Evolutionary conservation across 2,888 invertebrate species (phyloP).

Genomic region (Himalopsyche kuldschensis): DNA sequence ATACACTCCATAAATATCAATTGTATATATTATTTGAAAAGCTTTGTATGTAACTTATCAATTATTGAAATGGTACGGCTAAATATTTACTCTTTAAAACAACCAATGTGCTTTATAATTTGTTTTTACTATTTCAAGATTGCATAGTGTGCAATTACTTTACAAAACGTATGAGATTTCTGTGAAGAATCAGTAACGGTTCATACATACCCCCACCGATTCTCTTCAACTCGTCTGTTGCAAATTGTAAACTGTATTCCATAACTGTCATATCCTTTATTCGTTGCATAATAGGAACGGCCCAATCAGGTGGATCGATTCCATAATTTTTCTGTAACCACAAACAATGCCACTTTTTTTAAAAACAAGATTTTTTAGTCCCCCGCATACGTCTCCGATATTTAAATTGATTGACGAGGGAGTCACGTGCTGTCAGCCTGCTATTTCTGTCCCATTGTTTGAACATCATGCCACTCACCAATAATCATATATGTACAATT

Average conservation of each 20-base stretch:
- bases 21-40: no score
- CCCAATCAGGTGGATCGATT: constrained; percentile 51
- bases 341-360: not conserved
- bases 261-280: constrained; percentile 55
- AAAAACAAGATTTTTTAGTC: not conserved
- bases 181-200: not conserved
- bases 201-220: constrained; percentile 50
- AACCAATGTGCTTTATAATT: no score
- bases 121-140: no score
- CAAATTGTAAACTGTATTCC: constrained; percentile 51
- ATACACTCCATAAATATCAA: no score
- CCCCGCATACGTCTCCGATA: not conserved
- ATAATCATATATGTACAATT: not conserved
- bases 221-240: constrained; percentile 48
- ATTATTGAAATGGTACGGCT: no score
- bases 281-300: constrained; percentile 49
- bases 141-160: no score
- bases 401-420: not conserved
- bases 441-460: not conserved
- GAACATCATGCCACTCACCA: not conserved
- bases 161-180: not conserved
- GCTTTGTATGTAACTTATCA: no score
- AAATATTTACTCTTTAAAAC: no score
- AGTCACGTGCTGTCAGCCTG: not conserved
- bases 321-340: constrained; percentile 53